Conservation (phyloP, 2,888 invertebrate genomes). For the Holacanthella duospinosa region DNA sequence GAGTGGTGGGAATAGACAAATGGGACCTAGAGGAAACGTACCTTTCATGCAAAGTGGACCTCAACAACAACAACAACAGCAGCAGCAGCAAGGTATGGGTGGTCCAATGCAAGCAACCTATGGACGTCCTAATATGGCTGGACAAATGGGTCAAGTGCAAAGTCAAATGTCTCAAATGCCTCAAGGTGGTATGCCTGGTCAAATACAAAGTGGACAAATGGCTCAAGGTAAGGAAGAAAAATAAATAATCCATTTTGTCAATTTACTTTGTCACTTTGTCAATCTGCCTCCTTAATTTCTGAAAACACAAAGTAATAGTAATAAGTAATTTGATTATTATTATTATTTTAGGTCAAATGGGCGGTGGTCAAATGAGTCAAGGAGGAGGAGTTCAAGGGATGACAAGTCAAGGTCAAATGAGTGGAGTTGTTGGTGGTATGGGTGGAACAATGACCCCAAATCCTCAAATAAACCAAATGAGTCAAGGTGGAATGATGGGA, state of each 20-base stretch:
- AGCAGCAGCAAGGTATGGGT: background rate
- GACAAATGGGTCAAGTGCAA: constrained; percentile 28
- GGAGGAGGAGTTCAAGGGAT: background rate
- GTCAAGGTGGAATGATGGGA: constrained; percentile 7
- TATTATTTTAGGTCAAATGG: background rate
- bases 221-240: constrained; percentile 7
- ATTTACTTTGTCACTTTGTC: too few species aligned
- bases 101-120: constrained; percentile 1
- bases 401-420: constrained; percentile 5
- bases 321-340: too few species aligned
- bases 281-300: too few species aligned
- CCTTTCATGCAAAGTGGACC: constrained; percentile 1
- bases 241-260: too few species aligned
- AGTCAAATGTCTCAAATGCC: constrained; percentile 13
- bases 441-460: background rate
- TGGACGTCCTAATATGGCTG: constrained; percentile 21
- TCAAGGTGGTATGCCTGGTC: constrained; percentile 2
- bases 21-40: background rate
- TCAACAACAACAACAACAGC: background rate
- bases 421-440: background rate
- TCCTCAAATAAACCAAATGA: constrained; percentile 12
- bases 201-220: constrained; percentile 10
- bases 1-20: background rate
- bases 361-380: background rate
- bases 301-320: too few species aligned